Percentiles rank a stretch among this genome's conserved stretches.
Evolutionary conservation across 2,113 vertebrate species (phyloP).

Genomic region (Oxyura jamaicensis): DNA sequence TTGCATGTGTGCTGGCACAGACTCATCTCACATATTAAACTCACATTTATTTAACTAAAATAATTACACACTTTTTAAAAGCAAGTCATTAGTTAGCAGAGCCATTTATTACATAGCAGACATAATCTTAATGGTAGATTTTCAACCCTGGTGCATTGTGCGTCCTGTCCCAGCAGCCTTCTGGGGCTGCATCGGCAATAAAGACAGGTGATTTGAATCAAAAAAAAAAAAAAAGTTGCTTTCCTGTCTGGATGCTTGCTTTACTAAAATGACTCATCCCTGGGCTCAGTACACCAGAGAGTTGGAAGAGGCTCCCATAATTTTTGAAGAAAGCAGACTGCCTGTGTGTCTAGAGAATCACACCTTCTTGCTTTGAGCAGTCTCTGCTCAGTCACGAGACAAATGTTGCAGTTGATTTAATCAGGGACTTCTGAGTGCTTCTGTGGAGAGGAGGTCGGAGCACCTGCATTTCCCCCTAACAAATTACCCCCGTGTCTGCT

Average conservation of each 20-base stretch:
- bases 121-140: not conserved
- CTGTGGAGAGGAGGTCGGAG: not conserved
- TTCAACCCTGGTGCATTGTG: accelerated
- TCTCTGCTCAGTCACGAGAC: not conserved
- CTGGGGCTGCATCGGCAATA: accelerated
- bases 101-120: accelerated
- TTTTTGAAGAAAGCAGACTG: not conserved
- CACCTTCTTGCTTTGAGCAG: not conserved
- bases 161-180: accelerated
- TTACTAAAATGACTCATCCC: not conserved
- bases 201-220: not conserved
- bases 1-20: not conserved
- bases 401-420: not conserved
- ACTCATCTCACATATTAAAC: not conserved
- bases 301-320: not conserved
- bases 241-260: not conserved
- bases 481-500: not conserved
- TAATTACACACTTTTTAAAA: accelerated
- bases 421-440: not conserved
- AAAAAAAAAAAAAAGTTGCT: too few species aligned
- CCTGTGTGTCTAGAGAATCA: constrained; percentile 25
- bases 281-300: not conserved
- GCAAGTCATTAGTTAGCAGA: accelerated
- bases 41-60: not conserved
- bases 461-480: not conserved